These are phyloP conservation scores for Bubo bubo DNA, from an alignment of 2,113 vertebrate species.

Conservation along the genomic window DNA sequence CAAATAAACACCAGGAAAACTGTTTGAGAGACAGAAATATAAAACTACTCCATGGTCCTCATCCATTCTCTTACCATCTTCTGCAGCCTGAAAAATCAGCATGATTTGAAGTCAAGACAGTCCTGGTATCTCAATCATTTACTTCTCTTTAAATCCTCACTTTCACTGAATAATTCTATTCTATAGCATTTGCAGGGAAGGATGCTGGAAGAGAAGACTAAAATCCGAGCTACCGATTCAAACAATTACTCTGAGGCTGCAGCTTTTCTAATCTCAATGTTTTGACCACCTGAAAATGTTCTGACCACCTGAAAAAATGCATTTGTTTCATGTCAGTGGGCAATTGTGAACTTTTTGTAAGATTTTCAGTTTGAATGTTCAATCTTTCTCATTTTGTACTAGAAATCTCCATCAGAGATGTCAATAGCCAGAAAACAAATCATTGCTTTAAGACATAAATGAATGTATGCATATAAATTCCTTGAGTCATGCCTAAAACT, in stretches of 20 bases:
- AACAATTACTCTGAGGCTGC: background rate
- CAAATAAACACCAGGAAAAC: background rate
- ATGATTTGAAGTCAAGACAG: background rate
- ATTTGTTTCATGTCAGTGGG: background rate
- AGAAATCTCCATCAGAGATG: background rate
- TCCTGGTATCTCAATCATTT: background rate
- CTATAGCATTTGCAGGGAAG: background rate
- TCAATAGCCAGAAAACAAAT: background rate
- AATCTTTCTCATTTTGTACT: background rate
- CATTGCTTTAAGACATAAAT: background rate
- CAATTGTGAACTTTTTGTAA: background rate
- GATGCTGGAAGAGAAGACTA: background rate
- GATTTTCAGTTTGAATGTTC: background rate
- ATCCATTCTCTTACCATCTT: background rate
- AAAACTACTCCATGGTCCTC: background rate
- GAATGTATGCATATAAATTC: background rate
- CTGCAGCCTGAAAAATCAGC: background rate
- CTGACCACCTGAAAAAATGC: background rate
- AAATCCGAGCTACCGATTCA: background rate
- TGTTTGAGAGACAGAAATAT: background rate
- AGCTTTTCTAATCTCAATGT: background rate
- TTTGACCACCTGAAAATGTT: background rate
- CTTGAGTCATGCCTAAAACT: background rate
- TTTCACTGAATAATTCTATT: background rate
- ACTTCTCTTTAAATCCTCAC: background rate